Percentiles rank a stretch among this genome's conserved stretches.
Conservation (phyloP, 2,888 invertebrate species). For the Melanchra persicariae region DNA sequence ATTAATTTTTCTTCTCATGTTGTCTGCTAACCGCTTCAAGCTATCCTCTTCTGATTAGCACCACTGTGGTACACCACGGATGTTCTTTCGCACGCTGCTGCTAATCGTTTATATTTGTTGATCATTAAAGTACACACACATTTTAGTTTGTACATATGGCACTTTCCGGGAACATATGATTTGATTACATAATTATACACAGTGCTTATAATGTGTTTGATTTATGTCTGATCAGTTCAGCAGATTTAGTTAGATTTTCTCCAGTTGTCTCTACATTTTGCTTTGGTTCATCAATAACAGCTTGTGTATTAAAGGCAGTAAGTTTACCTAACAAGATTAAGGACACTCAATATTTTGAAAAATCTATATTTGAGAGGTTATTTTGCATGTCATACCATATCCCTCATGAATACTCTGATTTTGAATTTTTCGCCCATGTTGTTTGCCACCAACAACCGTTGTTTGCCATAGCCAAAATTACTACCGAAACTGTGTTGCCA, state of each 20-base stretch:
- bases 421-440: neutral
- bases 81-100: constrained; percentile 55
- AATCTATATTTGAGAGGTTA: neutral
- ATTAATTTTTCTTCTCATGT: constrained; percentile 48
- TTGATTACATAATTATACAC: constrained; percentile 44
- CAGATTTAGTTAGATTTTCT: constrained; percentile 3
- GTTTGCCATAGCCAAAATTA: neutral
- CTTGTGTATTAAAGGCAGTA: neutral
- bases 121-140: constrained; percentile 44
- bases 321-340: neutral
- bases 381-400: neutral
- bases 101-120: constrained; percentile 60
- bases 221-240: constrained; percentile 15
- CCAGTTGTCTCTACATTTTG: neutral
- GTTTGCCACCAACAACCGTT: no score
- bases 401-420: neutral
- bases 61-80: constrained; percentile 46
- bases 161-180: constrained; percentile 27
- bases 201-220: constrained; percentile 17
- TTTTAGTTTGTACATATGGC: constrained; percentile 41
- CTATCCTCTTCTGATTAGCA: constrained; percentile 62
- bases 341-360: neutral
- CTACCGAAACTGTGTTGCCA: neutral
- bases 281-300: neutral
- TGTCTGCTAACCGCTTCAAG: constrained; percentile 52